Base-by-base conservation (phyloP, 1,140 invertebrate species). In the Lutraria rhynchaena region DNA sequence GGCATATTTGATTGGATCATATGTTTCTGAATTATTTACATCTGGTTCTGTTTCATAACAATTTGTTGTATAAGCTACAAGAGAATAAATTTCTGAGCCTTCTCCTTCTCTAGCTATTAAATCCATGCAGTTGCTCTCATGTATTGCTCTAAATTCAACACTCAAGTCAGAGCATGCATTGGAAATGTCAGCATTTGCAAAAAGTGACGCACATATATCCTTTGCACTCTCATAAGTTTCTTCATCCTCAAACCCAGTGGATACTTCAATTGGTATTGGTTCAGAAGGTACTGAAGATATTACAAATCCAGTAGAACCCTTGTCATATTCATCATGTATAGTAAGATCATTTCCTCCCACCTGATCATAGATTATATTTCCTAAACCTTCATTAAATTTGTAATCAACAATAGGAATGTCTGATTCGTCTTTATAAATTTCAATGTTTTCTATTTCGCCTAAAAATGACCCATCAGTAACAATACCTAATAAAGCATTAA, bases 371-470 rank as follows among this genome's bases (percentile, higher is more conserved):
- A 29, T 27, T 22, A 78, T 19, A 2, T 11, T 17, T 11, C 53
- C 61, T 31, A 41, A 31, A 55, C 11, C n/a, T 15, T 29, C 61
- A 57, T 57, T 41, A 58, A 78, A 78, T 15, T 15, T 9, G 7
- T 53, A 78, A 17, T 65, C 19, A 17, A 78, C 4, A 1, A n/a
- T 24, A 1, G 61, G 61, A 11, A 53, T 51, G 24, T 60, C 35
- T 49, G 11, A 51, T 11, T 49, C 58, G 29, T 29, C 74, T 2
- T 31, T 9, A 35, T 35, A 19, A 0, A 78, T 27, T 9, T 7
- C 15, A 37, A 78, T 27, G 41, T 67, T 24, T 17, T 78, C 75
- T 5, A 78, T 31, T 44, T 67, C 33, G n/a, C 75, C 75, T 37
- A 13, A 37, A 67, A 78, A 78, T 24, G 75, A 78, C 13, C 61